Evolutionary conservation across 1,140 invertebrate species (phyloP).

Genomic region (Diuraphis noxia): DNA sequence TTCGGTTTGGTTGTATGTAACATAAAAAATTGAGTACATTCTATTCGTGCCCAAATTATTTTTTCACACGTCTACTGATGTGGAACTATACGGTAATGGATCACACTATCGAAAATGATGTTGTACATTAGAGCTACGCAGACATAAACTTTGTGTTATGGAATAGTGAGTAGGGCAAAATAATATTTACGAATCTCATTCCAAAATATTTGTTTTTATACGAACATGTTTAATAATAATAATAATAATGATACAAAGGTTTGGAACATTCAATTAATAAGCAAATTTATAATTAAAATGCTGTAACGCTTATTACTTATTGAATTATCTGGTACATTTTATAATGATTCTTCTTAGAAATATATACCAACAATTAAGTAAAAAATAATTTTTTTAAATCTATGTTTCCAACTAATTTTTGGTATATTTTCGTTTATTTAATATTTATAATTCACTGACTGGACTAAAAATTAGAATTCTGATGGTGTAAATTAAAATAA

Average conservation of each 20-base stretch:
- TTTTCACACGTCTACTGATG: neutral
- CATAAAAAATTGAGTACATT: neutral
- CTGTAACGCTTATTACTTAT: neutral
- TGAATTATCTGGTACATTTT: neutral
- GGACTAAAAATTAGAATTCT: neutral
- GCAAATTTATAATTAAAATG: neutral
- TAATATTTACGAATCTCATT: neutral
- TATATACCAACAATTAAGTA: neutral
- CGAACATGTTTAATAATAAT: neutral
- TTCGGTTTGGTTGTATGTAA: too few relatives aligned
- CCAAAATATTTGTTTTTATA: neutral
- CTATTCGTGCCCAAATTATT: neutral
- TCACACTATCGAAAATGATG: constrained; percentile 6
- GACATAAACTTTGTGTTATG: neutral
- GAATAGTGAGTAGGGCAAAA: neutral
- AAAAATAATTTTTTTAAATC: neutral
- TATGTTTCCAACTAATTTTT: neutral
- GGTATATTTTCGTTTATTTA: neutral
- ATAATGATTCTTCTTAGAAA: neutral
- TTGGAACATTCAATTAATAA: neutral
- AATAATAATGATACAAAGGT: neutral
- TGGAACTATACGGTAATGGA: neutral
- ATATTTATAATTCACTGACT: neutral
- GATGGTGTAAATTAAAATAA: neutral
- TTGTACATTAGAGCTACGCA: neutral